phyloP scores from a whole-genome alignment of 2,797 vertebrate species.

The Tapirus indicus region DNA sequence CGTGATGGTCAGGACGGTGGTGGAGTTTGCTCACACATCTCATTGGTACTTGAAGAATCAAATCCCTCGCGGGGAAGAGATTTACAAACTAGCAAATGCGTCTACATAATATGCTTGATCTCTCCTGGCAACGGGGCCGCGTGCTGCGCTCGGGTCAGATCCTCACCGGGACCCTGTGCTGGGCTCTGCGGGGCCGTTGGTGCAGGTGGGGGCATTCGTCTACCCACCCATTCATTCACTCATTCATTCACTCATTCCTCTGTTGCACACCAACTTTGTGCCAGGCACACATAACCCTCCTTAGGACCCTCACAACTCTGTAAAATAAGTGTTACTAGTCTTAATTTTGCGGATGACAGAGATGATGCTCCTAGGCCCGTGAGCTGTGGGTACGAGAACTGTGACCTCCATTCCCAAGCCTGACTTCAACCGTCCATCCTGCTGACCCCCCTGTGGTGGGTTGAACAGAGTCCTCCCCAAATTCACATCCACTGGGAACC shows the following conservation, averaged over 20 bases:
- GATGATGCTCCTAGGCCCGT: rapidly evolving
- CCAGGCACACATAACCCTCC: too few species aligned
- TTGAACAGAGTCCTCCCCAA: not conserved
- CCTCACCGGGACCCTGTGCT: rapidly evolving
- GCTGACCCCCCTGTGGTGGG: not conserved
- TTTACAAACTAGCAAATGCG: not conserved
- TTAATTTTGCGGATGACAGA: not conserved
- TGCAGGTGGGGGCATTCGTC: rapidly evolving
- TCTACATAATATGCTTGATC: rapidly evolving
- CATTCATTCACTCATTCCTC: rapidly evolving
- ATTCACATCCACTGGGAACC: not conserved
- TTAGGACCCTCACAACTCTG: rapidly evolving
- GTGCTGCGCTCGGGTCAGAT: too few species aligned
- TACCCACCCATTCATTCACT: rapidly evolving
- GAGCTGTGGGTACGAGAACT: not conserved
- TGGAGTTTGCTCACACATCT: conserved; percentile 27
- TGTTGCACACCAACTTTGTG: rapidly evolving
- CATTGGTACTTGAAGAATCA: rapidly evolving
- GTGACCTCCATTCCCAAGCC: not conserved
- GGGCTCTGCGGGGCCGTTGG: not conserved
- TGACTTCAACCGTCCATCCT: rapidly evolving
- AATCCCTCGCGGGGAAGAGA: not conserved
- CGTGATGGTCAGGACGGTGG: conserved; percentile 40
- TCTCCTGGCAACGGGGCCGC: rapidly evolving
- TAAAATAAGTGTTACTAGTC: not conserved